These are phyloP conservation scores for Clamator glandarius DNA, from an alignment of 2,797 vertebrate genomes.

Conservation along the genomic window DNA sequence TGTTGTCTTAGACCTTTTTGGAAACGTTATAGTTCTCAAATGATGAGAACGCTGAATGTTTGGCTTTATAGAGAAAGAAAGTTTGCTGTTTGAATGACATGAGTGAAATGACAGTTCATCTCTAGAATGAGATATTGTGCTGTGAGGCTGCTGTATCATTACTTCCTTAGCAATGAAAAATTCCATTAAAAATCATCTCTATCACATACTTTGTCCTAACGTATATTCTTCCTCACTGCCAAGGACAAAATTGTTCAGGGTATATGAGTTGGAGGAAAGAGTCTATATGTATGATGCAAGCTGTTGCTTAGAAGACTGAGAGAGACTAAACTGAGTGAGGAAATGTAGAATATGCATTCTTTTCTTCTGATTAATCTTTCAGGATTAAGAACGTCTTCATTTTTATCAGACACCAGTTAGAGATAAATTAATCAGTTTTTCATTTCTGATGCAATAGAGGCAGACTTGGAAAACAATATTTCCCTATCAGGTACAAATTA, in stretches of 20 bases:
- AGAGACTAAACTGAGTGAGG: background rate
- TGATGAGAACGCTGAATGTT: constrained; percentile 52
- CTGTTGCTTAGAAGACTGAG: background rate
- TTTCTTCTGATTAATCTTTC: background rate
- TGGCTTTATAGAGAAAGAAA: constrained; percentile 36
- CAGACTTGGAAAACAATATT: background rate
- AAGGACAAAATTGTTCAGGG: constrained; percentile 51
- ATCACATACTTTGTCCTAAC: background rate
- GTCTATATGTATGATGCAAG: background rate
- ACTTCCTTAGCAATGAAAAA: constrained; percentile 65
- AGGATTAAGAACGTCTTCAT: background rate
- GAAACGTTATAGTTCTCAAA: constrained; percentile 52
- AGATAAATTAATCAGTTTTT: background rate
- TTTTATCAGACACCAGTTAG: background rate
- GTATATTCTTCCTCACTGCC: constrained; percentile 23
- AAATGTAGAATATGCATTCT: background rate
- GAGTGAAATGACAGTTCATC: constrained; percentile 71
- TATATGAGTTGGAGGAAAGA: background rate
- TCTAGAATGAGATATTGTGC: constrained; percentile 38
- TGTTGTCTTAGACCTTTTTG: constrained; percentile 59
- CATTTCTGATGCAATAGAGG: background rate
- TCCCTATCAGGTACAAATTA: background rate
- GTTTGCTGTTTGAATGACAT: constrained; percentile 60
- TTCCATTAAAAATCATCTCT: constrained; percentile 64
- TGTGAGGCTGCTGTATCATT: constrained; percentile 62